Conservation (phyloP, 2,888 invertebrate species). For the Nebria salina region DNA sequence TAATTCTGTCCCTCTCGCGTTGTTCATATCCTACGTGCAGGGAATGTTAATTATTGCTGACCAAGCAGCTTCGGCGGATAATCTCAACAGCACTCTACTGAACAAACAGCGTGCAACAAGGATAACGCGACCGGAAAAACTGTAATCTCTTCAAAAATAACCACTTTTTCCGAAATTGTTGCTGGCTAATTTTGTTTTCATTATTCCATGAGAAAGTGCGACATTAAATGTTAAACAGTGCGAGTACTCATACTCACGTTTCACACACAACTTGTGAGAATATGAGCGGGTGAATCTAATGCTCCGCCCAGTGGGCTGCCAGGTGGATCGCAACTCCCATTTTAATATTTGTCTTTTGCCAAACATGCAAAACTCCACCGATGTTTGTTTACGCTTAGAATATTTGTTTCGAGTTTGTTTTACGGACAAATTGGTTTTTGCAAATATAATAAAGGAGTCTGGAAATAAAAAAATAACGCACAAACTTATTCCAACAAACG, state of each 20-base stretch:
- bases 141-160: slow-evolving; percentile 12
- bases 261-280: not conserved
- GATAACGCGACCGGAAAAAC: slow-evolving; percentile 2
- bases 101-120: slow-evolving; percentile 5
- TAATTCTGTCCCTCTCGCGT: slow-evolving; percentile 1
- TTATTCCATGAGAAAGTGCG: not conserved
- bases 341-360: slow-evolving; percentile 12
- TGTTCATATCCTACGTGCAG: slow-evolving; percentile 47
- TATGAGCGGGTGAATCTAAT: not conserved
- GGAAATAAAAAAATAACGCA: not conserved
- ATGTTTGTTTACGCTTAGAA: not conserved
- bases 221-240: slow-evolving; percentile 7
- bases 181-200: slow-evolving; percentile 7
- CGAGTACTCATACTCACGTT: not conserved
- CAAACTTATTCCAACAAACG: not conserved
- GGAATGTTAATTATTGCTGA: slow-evolving; percentile 52
- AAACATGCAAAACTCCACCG: not conserved
- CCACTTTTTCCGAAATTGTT: slow-evolving; percentile 8
- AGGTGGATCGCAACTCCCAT: not conserved
- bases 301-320: too few species aligned
- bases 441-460: not conserved
- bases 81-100: slow-evolving; percentile 14
- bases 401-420: not conserved
- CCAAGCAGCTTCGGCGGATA: slow-evolving; percentile 42
- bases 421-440: slow-evolving; percentile 6